These are phyloP conservation scores for Trididemnum clinides DNA, from an alignment of 23 tunicate species.

Conservation along the genomic window DNA sequence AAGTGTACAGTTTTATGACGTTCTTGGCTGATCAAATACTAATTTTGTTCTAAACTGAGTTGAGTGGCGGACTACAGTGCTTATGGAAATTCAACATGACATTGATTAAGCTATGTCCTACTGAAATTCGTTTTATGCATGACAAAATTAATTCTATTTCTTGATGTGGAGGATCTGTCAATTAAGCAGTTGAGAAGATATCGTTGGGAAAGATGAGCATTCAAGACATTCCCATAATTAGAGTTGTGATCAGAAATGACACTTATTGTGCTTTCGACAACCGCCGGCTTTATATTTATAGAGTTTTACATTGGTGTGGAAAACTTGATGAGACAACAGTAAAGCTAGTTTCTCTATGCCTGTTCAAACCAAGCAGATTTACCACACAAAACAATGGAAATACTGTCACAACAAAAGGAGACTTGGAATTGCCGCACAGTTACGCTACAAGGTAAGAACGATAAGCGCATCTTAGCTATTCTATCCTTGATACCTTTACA, in stretches of 20 bases:
- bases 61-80: not conserved
- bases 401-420: not conserved
- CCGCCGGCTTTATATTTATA: slow-evolving; percentile 28
- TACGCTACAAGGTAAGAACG: too few species aligned
- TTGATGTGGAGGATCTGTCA: not conserved
- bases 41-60: too few species aligned
- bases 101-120: slow-evolving; percentile 4
- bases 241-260: slow-evolving; percentile 28
- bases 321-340: not conserved
- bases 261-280: slow-evolving; percentile 36
- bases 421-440: not conserved
- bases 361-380: slow-evolving; percentile 10
- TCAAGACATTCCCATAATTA: not conserved
- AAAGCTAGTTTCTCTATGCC: not conserved
- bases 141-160: not conserved
- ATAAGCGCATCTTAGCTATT: too few species aligned
- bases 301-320: slow-evolving; percentile 24
- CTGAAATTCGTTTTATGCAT: slow-evolving; percentile 42
- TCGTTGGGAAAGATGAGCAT: not conserved
- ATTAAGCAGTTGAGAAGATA: not conserved
- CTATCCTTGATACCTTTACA: too few species aligned
- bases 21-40: too few species aligned
- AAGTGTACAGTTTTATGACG: too few species aligned
- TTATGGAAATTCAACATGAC: not conserved
- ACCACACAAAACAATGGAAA: slow-evolving; percentile 18